Evolutionary conservation across 2,888 invertebrate species (phyloP).

Genomic region (Anthophora plumipes): DNA sequence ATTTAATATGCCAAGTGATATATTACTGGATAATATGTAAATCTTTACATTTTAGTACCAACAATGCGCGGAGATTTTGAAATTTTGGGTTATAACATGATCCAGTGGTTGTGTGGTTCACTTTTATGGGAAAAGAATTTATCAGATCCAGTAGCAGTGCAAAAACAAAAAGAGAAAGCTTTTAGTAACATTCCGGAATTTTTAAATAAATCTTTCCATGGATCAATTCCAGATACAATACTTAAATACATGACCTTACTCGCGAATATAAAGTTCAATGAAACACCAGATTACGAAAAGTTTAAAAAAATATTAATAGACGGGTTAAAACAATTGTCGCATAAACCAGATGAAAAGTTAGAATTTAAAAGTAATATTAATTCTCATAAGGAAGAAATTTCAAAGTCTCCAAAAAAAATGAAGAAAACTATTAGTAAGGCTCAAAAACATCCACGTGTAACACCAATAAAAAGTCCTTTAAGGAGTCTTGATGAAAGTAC

Average conservation of each 20-base stretch:
- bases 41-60: constrained; percentile 85
- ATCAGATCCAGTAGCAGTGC: constrained; percentile 87
- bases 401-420: constrained; percentile 41
- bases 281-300: constrained; percentile 90
- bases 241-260: constrained; percentile 88
- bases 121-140: constrained; percentile 94
- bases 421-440: constrained; percentile 23
- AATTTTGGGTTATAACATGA: constrained; percentile 96
- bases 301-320: constrained; percentile 88
- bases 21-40: constrained; percentile 28
- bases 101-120: constrained; percentile 94
- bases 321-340: constrained; percentile 88
- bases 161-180: constrained; percentile 89
- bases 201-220: constrained; percentile 84
- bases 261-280: constrained; percentile 88
- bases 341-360: constrained; percentile 87
- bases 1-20: constrained; percentile 50
- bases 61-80: constrained; percentile 97
- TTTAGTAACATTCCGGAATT: constrained; percentile 86
- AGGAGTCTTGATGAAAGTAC: constrained; percentile 75
- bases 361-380: constrained; percentile 85
- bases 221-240: constrained; percentile 81
- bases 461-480: constrained; percentile 36
- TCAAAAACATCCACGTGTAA: constrained; percentile 58
- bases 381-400: neutral